Evolutionary conservation across 1,140 invertebrate species (phyloP), one percentile per base, ranked within the genome.

Genomic region (Atta colombica): DNA sequence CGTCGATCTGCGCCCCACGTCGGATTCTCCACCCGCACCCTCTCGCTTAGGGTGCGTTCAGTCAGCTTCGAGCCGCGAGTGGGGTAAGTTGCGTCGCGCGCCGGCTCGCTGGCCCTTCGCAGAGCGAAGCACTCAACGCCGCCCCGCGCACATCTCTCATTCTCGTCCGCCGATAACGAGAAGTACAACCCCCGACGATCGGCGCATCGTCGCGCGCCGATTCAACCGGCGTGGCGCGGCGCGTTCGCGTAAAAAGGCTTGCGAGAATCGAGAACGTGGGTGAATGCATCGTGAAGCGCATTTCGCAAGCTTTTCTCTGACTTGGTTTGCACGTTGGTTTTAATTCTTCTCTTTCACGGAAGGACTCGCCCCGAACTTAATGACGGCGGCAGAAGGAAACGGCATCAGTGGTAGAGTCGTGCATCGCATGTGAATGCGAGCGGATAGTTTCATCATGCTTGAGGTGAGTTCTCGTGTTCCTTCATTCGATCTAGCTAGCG

Each of bases 1-100:
- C 69, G 80, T 49, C 82, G 75, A 74, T 88, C 71, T 88, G 82
- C 88, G 87, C 82, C 87, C 51, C 75, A 28, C 75, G 75, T 53
- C 69, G 55, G 55, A 69, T 78, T 68, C 75, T 69, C 49, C 51
- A 49, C 55, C 69, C 82, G 55, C 63, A 72, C 82, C n/a, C 58
- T 85, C 81, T 55, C 53, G 69, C 68, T 61, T 45, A 75, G 88
- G 77, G 82, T 77, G 87, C 84, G 69, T 89, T 87, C 87, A 89
- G 88, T 89, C 88, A 63, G 84, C 87, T 65, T 53, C 77, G 85
- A 87, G 84, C 88, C 88, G 88, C 71, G 87, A 77, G 51, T 82
- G 84, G 74, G 88, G 88, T 55, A 86, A 89, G 77, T 89, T 82
- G 87, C 39, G 49, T 39, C 35, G 39, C 75, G 87, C 81, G 82